A percentile compares a stretch with the other conserved stretches of the same genome.
Conservation (phyloP, 2,888 invertebrate genomes). For the Amblyjoppa proteus region DNA sequence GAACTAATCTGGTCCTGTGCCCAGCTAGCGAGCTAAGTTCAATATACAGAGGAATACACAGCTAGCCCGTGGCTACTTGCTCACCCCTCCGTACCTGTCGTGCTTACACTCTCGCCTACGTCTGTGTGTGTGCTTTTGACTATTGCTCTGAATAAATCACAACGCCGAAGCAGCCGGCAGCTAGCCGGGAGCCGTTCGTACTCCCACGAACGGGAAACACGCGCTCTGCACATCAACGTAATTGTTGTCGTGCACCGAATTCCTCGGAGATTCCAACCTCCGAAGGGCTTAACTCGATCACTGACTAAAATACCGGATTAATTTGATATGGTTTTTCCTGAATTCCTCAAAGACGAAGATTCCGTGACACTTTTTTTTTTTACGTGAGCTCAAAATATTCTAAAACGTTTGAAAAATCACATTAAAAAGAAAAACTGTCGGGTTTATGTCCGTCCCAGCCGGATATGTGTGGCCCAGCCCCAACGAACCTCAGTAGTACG, state of each 20-base stretch:
- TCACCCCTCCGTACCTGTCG: constrained; percentile 56
- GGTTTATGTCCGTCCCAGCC: too few relatives aligned
- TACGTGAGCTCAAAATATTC: too few relatives aligned
- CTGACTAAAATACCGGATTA: neutral
- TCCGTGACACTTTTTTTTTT: too few relatives aligned
- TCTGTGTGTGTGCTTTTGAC: constrained; percentile 75
- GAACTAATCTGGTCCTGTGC: constrained; percentile 81
- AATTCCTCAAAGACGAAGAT: neutral
- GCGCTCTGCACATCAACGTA: constrained; percentile 43
- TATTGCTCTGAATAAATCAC: constrained; percentile 80
- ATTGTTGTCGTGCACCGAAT: constrained; percentile 41
- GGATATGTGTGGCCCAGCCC: too few relatives aligned
- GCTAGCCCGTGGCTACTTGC: constrained; percentile 70
- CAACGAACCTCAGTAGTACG: too few relatives aligned
- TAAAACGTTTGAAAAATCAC: too few relatives aligned
- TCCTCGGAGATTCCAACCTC: constrained; percentile 42
- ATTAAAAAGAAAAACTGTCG: too few relatives aligned
- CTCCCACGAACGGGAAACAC: constrained; percentile 22
- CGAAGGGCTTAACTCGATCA: constrained; percentile 23
- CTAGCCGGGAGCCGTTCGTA: constrained; percentile 24
- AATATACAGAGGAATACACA: constrained; percentile 80
- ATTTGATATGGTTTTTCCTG: neutral
- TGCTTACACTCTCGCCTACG: constrained; percentile 31
- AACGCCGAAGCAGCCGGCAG: neutral
- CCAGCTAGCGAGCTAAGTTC: constrained; percentile 77